phyloP scores from a whole-genome alignment of 2,797 vertebrate genomes.

The Microhierax caerulescens region DNA sequence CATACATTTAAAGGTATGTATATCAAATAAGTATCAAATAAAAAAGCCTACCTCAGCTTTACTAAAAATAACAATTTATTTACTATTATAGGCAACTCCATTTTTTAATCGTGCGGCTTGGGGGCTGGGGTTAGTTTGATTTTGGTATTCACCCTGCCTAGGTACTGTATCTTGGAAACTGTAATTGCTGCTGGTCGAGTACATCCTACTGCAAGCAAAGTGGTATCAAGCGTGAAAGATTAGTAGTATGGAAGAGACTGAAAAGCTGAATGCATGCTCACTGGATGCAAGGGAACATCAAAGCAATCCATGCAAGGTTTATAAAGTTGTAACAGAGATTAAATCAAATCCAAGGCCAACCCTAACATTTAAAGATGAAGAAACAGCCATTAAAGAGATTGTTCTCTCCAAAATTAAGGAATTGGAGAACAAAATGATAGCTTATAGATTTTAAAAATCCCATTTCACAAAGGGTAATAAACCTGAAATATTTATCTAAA shows the following conservation, averaged over 20 bases:
- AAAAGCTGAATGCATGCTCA: neutral
- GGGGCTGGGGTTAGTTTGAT: neutral
- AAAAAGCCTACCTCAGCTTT: neutral
- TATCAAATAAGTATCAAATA: neutral
- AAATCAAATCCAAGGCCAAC: neutral
- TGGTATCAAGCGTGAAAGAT: neutral
- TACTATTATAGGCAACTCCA: neutral
- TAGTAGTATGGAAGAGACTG: neutral
- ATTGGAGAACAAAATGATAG: neutral
- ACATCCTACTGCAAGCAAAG: neutral
- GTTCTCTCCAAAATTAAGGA: neutral
- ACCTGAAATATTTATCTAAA: neutral
- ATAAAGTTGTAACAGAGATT: neutral
- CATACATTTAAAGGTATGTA: neutral
- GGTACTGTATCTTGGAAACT: neutral
- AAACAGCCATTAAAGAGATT: neutral
- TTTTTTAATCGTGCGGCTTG: neutral
- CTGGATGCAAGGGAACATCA: neutral
- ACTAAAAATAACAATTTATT: neutral
- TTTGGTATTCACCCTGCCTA: neutral
- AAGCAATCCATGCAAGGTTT: slow-evolving; percentile 3
- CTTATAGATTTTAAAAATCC: neutral
- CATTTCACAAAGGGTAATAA: neutral
- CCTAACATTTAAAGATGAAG: neutral
- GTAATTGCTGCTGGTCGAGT: slow-evolving; percentile 8